Conservation (phyloP, 2,888 invertebrate species). For the Cheilosia vernalis region DNA sequence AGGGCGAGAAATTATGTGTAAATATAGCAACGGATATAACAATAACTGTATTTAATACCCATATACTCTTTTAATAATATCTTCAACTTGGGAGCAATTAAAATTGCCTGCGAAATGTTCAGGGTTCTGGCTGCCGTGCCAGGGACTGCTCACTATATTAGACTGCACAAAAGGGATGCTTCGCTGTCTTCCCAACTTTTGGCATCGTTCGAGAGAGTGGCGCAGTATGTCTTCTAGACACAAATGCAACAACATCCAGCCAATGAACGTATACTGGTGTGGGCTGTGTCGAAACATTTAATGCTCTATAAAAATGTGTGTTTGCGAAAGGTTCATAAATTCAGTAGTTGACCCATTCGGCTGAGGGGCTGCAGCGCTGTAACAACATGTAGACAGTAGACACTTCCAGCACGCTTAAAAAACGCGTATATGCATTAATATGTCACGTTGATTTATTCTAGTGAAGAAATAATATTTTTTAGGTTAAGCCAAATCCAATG, state of each 20-base stretch:
- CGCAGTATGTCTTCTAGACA: neutral
- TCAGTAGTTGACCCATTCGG: constrained; percentile 5
- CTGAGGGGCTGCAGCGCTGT: neutral
- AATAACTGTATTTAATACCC: constrained; percentile 72
- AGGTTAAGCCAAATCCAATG: neutral
- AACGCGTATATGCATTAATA: constrained; percentile 6
- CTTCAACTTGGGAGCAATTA: constrained; percentile 74
- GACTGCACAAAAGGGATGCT: constrained; percentile 23
- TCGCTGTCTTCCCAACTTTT: constrained; percentile 21
- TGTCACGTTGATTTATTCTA: constrained; percentile 10
- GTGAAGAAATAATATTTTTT: constrained; percentile 1
- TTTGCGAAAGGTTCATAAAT: constrained; percentile 37
- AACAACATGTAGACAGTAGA: neutral
- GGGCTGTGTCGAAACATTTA: constrained; percentile 10
- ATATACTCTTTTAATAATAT: constrained; percentile 70
- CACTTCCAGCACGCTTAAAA: constrained; percentile 15
- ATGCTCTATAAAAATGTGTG: constrained; percentile 33
- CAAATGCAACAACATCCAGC: neutral
- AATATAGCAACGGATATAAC: constrained; percentile 66
- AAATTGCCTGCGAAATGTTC: constrained; percentile 57
- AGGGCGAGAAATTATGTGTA: constrained; percentile 61
- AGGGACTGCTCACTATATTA: neutral
- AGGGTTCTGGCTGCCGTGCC: constrained; percentile 10
- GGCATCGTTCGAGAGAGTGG: constrained; percentile 24
- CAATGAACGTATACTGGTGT: neutral